These are phyloP conservation scores for Tokudaia muenninki DNA, from an alignment of 2,797 vertebrate genomes.

Conservation along the genomic window DNA sequence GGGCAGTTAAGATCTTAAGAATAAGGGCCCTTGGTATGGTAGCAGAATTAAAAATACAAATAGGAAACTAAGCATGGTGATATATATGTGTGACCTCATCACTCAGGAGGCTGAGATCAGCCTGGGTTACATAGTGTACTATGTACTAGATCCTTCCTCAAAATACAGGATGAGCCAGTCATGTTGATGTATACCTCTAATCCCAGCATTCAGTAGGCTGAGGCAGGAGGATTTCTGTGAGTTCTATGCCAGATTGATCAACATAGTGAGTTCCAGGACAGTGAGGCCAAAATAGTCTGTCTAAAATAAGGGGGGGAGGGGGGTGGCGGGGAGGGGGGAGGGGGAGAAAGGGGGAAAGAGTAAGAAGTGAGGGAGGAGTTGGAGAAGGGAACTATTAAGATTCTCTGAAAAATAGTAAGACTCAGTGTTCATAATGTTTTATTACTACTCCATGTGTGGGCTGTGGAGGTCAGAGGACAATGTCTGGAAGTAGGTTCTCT, in stretches of 20 bases:
- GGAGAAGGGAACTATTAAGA: background rate
- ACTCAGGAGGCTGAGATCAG: background rate
- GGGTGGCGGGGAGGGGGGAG: accelerated
- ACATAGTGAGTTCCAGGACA: background rate
- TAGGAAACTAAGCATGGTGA: background rate
- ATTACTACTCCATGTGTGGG: background rate
- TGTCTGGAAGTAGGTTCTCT: background rate
- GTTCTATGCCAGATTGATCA: background rate
- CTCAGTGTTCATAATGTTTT: background rate
- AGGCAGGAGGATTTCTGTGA: background rate
- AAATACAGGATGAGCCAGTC: no score
- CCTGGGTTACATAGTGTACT: background rate
- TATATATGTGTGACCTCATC: background rate
- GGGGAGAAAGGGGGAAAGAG: background rate
- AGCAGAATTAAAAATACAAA: background rate
- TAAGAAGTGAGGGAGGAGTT: background rate
- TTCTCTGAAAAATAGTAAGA: background rate
- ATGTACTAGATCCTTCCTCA: background rate
- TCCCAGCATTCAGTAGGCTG: background rate
- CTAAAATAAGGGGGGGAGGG: background rate
- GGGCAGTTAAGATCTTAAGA: constrained; percentile 38
- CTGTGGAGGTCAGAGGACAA: background rate
- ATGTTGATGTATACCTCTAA: background rate
- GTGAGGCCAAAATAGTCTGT: background rate
- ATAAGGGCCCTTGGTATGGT: background rate